phyloP scores from a whole-genome alignment of 1,140 invertebrate genomes.

The Campodea augens region DNA sequence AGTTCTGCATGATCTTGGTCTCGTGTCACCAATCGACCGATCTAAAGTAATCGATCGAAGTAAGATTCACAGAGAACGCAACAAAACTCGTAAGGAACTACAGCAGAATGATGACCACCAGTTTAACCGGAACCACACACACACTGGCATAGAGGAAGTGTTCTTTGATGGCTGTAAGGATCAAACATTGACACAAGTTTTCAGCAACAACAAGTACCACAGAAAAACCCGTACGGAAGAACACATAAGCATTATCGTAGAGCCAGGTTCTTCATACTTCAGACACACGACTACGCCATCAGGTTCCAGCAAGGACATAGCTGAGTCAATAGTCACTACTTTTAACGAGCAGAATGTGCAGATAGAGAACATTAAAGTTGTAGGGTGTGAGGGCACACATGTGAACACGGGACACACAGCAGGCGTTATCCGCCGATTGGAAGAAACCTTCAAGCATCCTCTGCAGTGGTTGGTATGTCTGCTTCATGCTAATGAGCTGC shows the following conservation, averaged over 20 bases:
- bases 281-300: conserved; percentile 1
- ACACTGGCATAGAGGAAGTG: not conserved
- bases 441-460: conserved; percentile 1
- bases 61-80: not conserved
- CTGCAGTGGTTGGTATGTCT: conserved; percentile 4
- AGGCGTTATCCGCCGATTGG: conserved; percentile 5
- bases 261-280: conserved; percentile 6
- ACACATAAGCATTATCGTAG: conserved; percentile 3
- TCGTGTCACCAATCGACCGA: not conserved
- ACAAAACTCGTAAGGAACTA: not conserved
- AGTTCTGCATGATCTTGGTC: not conserved
- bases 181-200: conserved; percentile 2
- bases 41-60: not conserved
- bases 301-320: not conserved
- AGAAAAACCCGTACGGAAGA: conserved; percentile 5
- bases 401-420: conserved; percentile 8
- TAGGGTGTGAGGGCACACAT: conserved; percentile 8
- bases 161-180: conserved; percentile 8
- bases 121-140: no score
- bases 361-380: conserved; percentile 1
- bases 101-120: not conserved
- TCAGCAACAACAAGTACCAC: not conserved
- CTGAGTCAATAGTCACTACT: not conserved
- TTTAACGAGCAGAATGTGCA: conserved; percentile 4
- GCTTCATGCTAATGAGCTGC: conserved; percentile 8